These are phyloP conservation scores for Trissonchulus latispiculum DNA, from an alignment of 2,888 invertebrate genomes.

Conservation along the genomic window DNA sequence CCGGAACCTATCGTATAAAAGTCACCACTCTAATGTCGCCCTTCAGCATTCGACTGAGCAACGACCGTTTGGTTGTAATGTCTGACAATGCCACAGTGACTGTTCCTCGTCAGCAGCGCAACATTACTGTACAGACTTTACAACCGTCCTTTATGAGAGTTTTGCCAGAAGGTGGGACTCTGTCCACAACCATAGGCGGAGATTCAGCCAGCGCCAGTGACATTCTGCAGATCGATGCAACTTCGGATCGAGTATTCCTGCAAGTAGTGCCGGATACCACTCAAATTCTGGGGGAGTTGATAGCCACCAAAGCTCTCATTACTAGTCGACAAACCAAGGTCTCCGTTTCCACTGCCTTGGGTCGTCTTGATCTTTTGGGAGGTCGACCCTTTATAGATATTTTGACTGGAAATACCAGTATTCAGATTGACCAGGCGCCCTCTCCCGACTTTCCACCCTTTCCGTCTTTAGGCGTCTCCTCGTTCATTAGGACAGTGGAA, in stretches of 20 bases:
- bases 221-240: neutral
- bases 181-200: no score
- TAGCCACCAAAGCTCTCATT: neutral
- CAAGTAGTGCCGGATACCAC: neutral
- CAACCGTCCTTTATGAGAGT: neutral
- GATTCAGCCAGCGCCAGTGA: neutral
- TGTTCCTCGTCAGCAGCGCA: neutral
- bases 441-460: neutral
- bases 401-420: neutral
- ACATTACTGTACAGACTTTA: neutral
- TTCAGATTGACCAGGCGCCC: neutral
- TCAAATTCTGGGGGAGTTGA: neutral
- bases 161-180: neutral
- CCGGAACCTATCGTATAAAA: neutral
- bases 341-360: neutral
- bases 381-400: neutral
- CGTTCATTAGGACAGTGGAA: no score
- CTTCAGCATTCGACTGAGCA: neutral
- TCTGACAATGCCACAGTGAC: neutral
- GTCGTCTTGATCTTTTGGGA: neutral
- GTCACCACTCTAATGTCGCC: neutral
- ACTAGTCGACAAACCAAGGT: neutral
- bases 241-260: neutral
- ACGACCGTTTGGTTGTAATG: neutral
- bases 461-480: neutral